Base-by-base conservation (phyloP, 2,797 vertebrate species). In the Hyperoplus immaculatus region DNA sequence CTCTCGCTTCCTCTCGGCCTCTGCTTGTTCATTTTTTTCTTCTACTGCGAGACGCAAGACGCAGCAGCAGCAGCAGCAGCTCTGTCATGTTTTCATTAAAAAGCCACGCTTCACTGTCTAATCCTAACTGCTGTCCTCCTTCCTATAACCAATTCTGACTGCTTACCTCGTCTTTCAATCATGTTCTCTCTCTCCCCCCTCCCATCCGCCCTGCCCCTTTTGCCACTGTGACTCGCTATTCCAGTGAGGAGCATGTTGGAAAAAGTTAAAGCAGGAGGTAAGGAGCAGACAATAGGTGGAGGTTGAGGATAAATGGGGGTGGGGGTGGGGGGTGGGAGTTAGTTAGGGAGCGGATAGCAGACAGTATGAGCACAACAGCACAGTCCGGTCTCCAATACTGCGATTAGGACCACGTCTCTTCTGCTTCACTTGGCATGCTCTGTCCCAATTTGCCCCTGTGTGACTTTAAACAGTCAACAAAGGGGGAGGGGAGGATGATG, bases 71-170 rank as follows among this genome's bases (percentile, higher is more conserved):
- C 72, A 86, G 85, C 81, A 6, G 46, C 72, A 13, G 91, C 88
- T 87, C 87, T 92, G 92, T 94, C 93, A 91, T 94, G 90, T 93
- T 94, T 95, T 95, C 95, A 95, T 95, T 95, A 95, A 95, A 95
- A 95, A 95, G 93, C 91, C 91, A 95, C 94, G 94, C 94, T 95
- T 92, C 91, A 89, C 87, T 93, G 92, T 95, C 94, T 95, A 93
- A 93, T 94, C 93, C 93, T 86, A 90, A 92, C 93, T 81, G 81
- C 88, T 79, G 89, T 85, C 82, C 77, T 86, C 79, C 78, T 76
- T 85, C 87, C 88, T 87, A 29, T 29, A 75, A 90, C 88, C 89
- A 92, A 90, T 93, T 91, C 87, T 89, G 89, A 91, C 91, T 88
- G 87, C 91, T 92, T 91, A 88, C 86, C 90, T 90, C 90, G 78